Base-by-base conservation (phyloP, 2,888 invertebrate species). In the Chloroclysta siterata region DNA sequence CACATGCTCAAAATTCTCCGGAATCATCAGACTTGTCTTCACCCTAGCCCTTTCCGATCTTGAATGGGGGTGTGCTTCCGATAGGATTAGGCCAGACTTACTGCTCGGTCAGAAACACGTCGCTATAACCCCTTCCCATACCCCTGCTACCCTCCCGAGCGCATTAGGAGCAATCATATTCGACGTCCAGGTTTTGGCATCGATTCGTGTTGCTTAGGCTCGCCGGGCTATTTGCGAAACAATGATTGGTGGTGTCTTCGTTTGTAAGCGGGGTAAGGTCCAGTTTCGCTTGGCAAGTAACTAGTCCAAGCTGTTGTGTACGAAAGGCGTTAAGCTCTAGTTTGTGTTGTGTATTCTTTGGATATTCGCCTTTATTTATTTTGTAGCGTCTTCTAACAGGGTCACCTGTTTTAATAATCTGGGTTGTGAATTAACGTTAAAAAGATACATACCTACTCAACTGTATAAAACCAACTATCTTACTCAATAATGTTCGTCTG, bases 71-170 rank as follows among this genome's bases (percentile, higher is more conserved):
- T 81, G 87, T 89, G 90, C 89, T 91, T 92, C 90, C 90, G 90
- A 91, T 92, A 90, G 92, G 91, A 92, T 93, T 92, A 92, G 87
- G 88, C 87, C 85, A 91, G 92, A 91, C 92, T 93, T 93, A 93
- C 92, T 91, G 92, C 89, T 90, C 90, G 90, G 91, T 90, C 90
- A 90, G 90, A 80, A 90, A 87, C 89, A 88, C 89, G 88, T 86
- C 87, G 88, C 87, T 86, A 80, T 78, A 74, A 75, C 77, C 78
- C 75, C 77, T 74, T 74, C 74, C 76, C 69, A 73, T 2, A 11
- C 53, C 52, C 56, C 46, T 29, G 14, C 48, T 36, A 36, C 55
- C 78, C 73, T 14, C 77, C 81, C 84, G 73, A 80, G 75, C 87
- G 90, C 90, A 90, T 92, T 91, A 90, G 90, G 89, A 90, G 91